Evolutionary conservation across 30 jellyfish, hydroid and myxozoan genomes (phyloP), one percentile per base, ranked within the genome.

Genomic region (Aurelia sp.): DNA sequence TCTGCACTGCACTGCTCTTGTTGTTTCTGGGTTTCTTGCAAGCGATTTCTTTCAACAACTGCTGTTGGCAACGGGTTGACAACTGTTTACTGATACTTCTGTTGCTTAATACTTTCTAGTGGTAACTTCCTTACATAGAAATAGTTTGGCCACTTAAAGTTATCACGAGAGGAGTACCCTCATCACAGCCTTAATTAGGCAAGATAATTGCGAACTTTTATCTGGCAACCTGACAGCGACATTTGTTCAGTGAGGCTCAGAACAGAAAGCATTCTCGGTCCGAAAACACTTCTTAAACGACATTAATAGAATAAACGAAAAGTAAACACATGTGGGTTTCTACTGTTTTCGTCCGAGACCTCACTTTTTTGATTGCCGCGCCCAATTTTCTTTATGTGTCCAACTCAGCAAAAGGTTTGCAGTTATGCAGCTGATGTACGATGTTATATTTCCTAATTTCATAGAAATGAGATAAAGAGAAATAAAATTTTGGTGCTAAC

Each of bases 291-390:
- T 57, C 20, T 57, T 27, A 27, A 27, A 27, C 33, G 33, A 27
- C 33, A 27, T 27, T 27, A 27, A 27, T 27, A 27, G 33, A 27
- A 27, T 27, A 27, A 27, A 27, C 33, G 33, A 27, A 27, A 27
- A 27, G 33, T 27, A 27, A 19, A 15, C 20, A 15, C 20, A 16
- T 19, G 18, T 15, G 67, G 19, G 19, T 57, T 15, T 57, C 19
- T 16, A 15, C 19, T 57, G 67, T 19, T 57, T 57, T 57, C 67
- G 20, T 57, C 67, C 19, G 67, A 57, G 20, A 57, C 67, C 67
- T 19, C 67, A 57, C 67, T 57, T 57, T 57, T 57, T 16, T 57
- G 18, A 57, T 57, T 16, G 67, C 67, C 67, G 67, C 20, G 67
- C 67, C 67, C 20, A 19, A 57, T 57, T 57, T 57, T 57, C 67